Evolutionary conservation across 2,797 vertebrate species (phyloP), one percentile per base, ranked within the genome.

Genomic region (Rhinatrema bivittatum): DNA sequence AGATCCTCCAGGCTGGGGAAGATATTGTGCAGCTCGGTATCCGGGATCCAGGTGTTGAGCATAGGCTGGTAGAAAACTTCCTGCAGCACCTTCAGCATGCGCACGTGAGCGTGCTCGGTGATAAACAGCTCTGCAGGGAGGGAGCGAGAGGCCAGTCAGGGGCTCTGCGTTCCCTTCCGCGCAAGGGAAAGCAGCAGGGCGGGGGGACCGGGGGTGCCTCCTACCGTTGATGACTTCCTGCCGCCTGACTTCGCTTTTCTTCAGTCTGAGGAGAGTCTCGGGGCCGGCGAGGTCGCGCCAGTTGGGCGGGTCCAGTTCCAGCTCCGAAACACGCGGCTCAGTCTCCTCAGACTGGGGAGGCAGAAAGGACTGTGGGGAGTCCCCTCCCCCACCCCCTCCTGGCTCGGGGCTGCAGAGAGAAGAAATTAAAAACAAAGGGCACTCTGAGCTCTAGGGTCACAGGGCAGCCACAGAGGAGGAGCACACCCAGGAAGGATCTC

Each of bases 201-300:
- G 10, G 1, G 0, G 4, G 4, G n/a, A 10, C 15, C 9, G 17
- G 2, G 4, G 3, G 3, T 9, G 2, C 15, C n/a, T 51, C 84
- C 67, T 63, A 93, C 92, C 92, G 1, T 91, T 95, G 55, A 95
- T 92, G 52, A 95, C 89, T 53, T 94, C 92, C 49, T 95, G 92
- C 50, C 91, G 83, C 70, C 95, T 91, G 46, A 57, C 79, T 68
- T 91, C 89, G 60, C 77, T 90, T 74, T 91, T 93, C 71, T 61
- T 79, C 52, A 95, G 86, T 45, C 59, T 64, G 25, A 72, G 70
- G 46, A 93, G 65, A 26, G 50, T 70, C n/a, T 84, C 80, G 4
- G 56, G 27, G 17, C 70, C 43, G 15, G 85, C 78, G 25, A 71
- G 76, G 6, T 89, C 86, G 56, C 86, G 84, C 92, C 92, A 95